phyloP scores from a whole-genome alignment of 2,797 vertebrate species.

The Chiropotes sagulatus region DNA sequence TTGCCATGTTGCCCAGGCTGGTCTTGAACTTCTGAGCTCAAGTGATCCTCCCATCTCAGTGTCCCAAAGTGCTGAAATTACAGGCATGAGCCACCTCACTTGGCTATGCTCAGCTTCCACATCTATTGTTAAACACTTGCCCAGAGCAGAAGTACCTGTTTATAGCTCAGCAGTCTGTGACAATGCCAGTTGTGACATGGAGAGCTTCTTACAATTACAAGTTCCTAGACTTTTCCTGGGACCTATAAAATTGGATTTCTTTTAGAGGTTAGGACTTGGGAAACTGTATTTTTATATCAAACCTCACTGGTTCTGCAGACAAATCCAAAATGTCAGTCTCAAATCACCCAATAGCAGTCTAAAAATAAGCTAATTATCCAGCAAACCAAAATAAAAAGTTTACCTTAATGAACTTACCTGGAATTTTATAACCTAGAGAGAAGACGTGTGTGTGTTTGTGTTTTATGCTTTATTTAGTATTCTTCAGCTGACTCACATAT shows the following conservation, averaged over 20 bases:
- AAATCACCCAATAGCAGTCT: background rate
- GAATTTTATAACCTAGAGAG: background rate
- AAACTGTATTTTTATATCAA: no score
- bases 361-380: background rate
- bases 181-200: background rate
- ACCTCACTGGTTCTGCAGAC: background rate
- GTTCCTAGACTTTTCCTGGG: background rate
- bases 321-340: background rate
- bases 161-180: background rate
- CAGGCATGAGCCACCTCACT: background rate
- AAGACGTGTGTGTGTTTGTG: accelerated
- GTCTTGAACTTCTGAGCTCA: background rate
- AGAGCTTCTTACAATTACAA: background rate
- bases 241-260: background rate
- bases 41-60: background rate
- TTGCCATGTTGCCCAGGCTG: background rate
- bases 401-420: background rate
- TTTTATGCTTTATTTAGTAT: background rate
- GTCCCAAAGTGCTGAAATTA: background rate
- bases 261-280: background rate
- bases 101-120: background rate
- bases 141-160: no score
- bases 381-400: background rate
- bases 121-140: background rate
- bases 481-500: background rate